phyloP scores from a whole-genome alignment of 1,140 invertebrate species.

The Scaptomyza pallida region DNA sequence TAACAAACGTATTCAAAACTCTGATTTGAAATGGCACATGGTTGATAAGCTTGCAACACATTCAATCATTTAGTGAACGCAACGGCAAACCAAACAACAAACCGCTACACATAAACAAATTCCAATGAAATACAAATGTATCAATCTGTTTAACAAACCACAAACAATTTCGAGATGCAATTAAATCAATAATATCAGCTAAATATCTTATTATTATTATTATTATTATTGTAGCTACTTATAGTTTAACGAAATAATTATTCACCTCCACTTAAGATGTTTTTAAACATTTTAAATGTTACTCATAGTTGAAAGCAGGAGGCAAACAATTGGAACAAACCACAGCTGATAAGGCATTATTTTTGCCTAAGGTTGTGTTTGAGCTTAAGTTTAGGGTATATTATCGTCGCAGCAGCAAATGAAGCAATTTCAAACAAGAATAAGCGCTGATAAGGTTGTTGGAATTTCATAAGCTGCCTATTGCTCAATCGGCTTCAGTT shows the following conservation, averaged over 20 bases:
- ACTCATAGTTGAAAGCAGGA: too few species aligned
- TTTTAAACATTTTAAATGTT: not conserved
- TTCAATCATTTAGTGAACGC: constrained; percentile 2
- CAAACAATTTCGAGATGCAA: constrained; percentile 15
- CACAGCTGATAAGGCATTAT: not conserved
- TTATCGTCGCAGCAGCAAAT: not conserved
- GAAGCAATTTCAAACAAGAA: not conserved
- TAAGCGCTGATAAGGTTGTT: not conserved
- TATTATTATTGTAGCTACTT: too few species aligned
- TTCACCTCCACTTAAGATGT: too few species aligned
- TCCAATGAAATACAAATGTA: constrained; percentile 1
- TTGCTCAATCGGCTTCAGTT: not conserved
- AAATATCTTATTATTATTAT: not conserved
- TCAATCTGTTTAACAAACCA: not conserved
- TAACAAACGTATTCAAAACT: constrained; percentile 9
- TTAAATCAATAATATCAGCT: constrained; percentile 18
- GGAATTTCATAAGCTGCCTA: not conserved
- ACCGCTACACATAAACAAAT: not conserved
- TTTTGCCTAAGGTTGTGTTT: too few species aligned
- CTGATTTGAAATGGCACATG: constrained; percentile 55
- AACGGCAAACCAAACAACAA: constrained; percentile 5
- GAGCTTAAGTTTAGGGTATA: not conserved
- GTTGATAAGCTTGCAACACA: constrained; percentile 8
- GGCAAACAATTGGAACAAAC: not conserved
- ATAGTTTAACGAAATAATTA: too few species aligned